Evolutionary conservation across 2,888 invertebrate genomes (phyloP).

Genomic region (Diachrysia chrysitis): DNA sequence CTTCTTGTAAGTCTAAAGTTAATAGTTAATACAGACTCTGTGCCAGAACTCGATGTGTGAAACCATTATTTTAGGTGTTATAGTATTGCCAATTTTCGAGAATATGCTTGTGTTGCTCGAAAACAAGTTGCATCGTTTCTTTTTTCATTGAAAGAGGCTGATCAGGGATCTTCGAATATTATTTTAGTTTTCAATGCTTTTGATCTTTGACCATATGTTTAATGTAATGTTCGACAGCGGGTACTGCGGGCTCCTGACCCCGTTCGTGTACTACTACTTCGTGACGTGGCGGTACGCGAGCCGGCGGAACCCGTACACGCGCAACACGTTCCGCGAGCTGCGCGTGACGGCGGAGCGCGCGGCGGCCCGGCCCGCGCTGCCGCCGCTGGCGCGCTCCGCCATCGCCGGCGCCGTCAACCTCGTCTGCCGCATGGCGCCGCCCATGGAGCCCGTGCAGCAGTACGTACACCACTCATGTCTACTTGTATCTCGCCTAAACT

Average conservation of each 20-base stretch:
- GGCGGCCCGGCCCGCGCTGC: slow-evolving; percentile 92
- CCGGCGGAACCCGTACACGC: slow-evolving; percentile 98
- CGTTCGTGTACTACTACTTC: slow-evolving; percentile 99
- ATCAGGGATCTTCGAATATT: too few species aligned
- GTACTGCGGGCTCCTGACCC: slow-evolving; percentile 96
- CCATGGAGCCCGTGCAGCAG: slow-evolving; percentile 75
- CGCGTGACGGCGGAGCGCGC: slow-evolving; percentile 92
- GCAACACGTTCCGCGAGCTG: slow-evolving; percentile 97
- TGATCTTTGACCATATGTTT: not conserved
- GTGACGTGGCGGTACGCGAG: slow-evolving; percentile 96
- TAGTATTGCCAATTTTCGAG: too few species aligned
- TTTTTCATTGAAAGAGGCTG: too few species aligned
- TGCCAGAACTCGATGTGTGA: too few species aligned
- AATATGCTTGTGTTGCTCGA: too few species aligned
- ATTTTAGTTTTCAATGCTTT: too few species aligned
- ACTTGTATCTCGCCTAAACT: too few species aligned
- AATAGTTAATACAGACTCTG: too few species aligned
- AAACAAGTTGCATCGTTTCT: too few species aligned
- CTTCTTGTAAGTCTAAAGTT: slow-evolving; percentile 93
- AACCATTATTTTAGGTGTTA: too few species aligned
- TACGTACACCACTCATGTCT: slow-evolving; percentile 48
- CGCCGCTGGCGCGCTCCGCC: slow-evolving; percentile 90
- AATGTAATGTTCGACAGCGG: slow-evolving; percentile 91
- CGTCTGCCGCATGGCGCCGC: slow-evolving; percentile 94
- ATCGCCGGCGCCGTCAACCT: slow-evolving; percentile 91